These are phyloP conservation scores for Dolichopus griseipennis DNA, from an alignment of 2,888 invertebrate species.

Conservation along the genomic window DNA sequence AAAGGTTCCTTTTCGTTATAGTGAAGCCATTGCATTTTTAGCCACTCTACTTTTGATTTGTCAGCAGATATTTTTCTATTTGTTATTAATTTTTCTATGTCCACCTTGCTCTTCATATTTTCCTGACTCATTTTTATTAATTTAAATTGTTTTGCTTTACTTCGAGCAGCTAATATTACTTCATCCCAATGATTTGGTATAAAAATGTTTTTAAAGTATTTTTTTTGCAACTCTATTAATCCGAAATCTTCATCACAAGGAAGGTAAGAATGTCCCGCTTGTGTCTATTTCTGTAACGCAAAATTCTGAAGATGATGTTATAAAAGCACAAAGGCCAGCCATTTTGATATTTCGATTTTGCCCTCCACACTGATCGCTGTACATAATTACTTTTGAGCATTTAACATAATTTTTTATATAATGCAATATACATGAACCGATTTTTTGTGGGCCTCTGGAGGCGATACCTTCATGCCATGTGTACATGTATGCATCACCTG, in stretches of 20 bases:
- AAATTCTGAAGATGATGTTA: no score
- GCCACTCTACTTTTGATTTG: constrained; percentile 13
- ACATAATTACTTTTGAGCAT: no score
- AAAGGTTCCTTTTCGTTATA: constrained; percentile 13
- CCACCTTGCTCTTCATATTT: constrained; percentile 17
- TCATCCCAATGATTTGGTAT: constrained; percentile 18
- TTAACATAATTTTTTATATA: no score
- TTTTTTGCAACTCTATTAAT: not conserved
- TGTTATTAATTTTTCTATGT: constrained; percentile 18
- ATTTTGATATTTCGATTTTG: no score
- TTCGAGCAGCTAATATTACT: constrained; percentile 18
- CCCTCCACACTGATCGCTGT: no score
- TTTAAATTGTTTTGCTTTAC: constrained; percentile 20
- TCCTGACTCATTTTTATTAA: constrained; percentile 15
- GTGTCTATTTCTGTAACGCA: constrained; percentile 10
- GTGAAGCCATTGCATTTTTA: constrained; percentile 18
- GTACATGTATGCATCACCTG: no score
- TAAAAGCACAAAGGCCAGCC: no score
- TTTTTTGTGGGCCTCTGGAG: no score
- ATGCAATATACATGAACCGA: no score
- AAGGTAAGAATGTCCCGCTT: constrained; percentile 19
- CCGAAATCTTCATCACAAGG: constrained; percentile 16
- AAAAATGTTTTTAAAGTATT: constrained; percentile 17
- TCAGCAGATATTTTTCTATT: constrained; percentile 20
- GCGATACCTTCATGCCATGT: no score